Conservation (phyloP, 1,140 invertebrate species). For the Zaprionus capensis region DNA sequence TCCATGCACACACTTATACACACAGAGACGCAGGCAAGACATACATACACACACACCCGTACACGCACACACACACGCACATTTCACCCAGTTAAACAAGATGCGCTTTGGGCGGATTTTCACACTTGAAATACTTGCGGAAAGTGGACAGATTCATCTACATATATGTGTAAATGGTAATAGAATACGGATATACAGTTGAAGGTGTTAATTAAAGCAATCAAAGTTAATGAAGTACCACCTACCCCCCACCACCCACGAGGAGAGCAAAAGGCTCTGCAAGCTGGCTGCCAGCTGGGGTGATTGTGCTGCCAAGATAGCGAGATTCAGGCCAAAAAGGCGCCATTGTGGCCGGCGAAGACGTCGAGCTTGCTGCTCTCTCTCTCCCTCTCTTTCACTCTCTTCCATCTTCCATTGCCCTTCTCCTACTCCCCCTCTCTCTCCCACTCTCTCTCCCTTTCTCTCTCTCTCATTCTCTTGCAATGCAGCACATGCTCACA, state of each 20-base stretch:
- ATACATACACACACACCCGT: not conserved
- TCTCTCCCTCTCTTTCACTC: no score
- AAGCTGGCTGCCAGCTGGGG: conserved; percentile 25
- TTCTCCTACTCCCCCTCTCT: not conserved
- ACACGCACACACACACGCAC: conserved; percentile 4
- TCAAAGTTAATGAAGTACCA: not conserved
- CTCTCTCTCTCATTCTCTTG: not conserved
- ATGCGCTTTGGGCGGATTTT: conserved; percentile 15
- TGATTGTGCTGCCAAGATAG: conserved; percentile 8
- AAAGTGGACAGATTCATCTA: not conserved
- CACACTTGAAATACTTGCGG: not conserved
- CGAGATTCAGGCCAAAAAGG: conserved; percentile 52
- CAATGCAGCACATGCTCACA: conserved; percentile 7
- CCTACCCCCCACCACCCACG: no score
- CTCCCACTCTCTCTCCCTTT: no score
- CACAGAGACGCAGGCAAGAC: not conserved
- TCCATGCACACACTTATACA: conserved; percentile 46
- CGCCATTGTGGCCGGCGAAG: conserved; percentile 69
- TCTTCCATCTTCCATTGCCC: no score
- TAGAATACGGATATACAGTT: conserved; percentile 1
- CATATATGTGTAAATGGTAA: not conserved
- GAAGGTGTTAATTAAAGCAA: conserved; percentile 8
- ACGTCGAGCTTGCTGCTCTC: conserved; percentile 12
- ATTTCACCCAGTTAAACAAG: conserved; percentile 35
- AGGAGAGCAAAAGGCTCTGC: not conserved